Conservation (phyloP, 2,888 invertebrate species). For the Anthophora plumipes region DNA sequence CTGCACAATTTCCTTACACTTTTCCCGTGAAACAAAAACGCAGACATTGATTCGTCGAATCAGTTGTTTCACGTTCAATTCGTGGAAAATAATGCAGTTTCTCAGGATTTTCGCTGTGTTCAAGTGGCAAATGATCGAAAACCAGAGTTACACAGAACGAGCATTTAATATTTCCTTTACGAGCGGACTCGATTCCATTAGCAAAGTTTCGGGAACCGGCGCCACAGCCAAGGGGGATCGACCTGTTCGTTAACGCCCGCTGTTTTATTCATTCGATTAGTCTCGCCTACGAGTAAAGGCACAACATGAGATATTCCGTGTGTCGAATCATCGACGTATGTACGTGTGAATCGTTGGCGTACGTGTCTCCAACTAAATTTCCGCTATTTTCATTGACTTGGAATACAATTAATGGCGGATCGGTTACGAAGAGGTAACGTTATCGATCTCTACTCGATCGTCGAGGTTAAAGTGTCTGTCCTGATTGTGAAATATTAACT, state of each 20-base stretch:
- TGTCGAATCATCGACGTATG: neutral
- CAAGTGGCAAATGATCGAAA: slow-evolving; percentile 42
- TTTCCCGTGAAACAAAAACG: neutral
- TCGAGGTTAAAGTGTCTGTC: neutral
- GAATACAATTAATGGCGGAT: slow-evolving; percentile 63
- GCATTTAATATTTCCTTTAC: slow-evolving; percentile 81
- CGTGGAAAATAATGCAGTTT: slow-evolving; percentile 3
- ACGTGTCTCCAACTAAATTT: slow-evolving; percentile 14
- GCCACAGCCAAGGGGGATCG: slow-evolving; percentile 70
- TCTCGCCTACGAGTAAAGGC: slow-evolving; percentile 64
- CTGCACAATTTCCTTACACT: too few species aligned
- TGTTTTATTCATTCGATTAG: slow-evolving; percentile 82
- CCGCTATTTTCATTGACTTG: slow-evolving; percentile 50
- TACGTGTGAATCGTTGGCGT: neutral
- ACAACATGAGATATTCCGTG: slow-evolving; percentile 47
- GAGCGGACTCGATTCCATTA: slow-evolving; percentile 80
- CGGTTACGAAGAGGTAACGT: slow-evolving; percentile 5
- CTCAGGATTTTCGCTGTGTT: neutral
- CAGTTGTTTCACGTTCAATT: neutral
- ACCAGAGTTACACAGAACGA: slow-evolving; percentile 45
- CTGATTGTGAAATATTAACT: neutral
- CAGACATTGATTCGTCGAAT: slow-evolving; percentile 1
- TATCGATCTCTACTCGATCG: neutral
- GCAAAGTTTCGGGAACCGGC: slow-evolving; percentile 74
- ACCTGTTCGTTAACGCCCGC: slow-evolving; percentile 79